Conservation (phyloP, 2,888 invertebrate genomes). For the Xanthorhoe spadicearia region DNA sequence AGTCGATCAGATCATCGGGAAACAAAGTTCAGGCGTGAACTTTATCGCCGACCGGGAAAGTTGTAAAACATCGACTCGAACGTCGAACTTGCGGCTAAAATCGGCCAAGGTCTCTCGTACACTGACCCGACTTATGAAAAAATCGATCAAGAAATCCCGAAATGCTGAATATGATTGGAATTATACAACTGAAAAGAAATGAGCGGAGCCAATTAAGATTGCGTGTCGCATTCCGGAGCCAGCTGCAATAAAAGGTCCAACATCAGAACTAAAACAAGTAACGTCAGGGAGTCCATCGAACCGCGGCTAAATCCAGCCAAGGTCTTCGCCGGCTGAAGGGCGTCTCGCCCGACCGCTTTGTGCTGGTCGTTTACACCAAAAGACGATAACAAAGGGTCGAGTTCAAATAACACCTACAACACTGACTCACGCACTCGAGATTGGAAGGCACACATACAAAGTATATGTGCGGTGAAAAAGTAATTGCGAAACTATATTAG, state of each 20-base stretch:
- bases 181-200: conserved; percentile 51
- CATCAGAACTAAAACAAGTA: conserved; percentile 74
- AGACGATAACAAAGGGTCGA: conserved; percentile 78
- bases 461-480: conserved; percentile 29
- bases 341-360: conserved; percentile 75
- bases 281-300: conserved; percentile 76
- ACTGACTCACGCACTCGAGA: conserved; percentile 70
- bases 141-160: conserved; percentile 48
- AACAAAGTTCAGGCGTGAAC: conserved; percentile 72
- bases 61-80: conserved; percentile 69
- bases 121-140: conserved; percentile 64
- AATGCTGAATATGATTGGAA: conserved; percentile 42
- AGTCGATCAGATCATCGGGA: conserved; percentile 67
- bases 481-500: conserved; percentile 39
- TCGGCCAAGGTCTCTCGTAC: conserved; percentile 82
- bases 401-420: conserved; percentile 44
- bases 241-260: conserved; percentile 71
- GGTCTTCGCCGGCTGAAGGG: conserved; percentile 81
- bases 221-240: conserved; percentile 63
- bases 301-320: conserved; percentile 82
- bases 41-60: conserved; percentile 76
- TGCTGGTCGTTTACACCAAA: conserved; percentile 77
- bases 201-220: conserved; percentile 61
- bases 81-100: conserved; percentile 78
- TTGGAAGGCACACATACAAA: conserved; percentile 33